Evolutionary conservation across 64 coral and sea anemone genomes (phyloP).

Genomic region (Pachyseris speciosa): DNA sequence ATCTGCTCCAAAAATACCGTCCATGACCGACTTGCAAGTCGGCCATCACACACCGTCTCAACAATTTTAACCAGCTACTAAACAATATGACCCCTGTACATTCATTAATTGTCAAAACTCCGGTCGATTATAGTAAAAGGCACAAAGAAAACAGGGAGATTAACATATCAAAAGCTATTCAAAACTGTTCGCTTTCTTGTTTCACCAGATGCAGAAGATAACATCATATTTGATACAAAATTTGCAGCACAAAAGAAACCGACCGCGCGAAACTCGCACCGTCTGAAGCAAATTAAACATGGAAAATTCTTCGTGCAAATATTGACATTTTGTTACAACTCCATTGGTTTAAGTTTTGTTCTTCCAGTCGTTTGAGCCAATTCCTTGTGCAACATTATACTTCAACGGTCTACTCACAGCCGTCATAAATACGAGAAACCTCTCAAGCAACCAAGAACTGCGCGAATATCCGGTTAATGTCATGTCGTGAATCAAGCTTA

Average conservation of each 20-base stretch:
- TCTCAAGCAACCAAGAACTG: background rate
- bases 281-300: background rate
- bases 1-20: slow-evolving; percentile 22
- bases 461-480: background rate
- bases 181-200: background rate
- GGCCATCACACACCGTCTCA: background rate
- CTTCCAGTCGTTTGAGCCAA: background rate
- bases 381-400: background rate
- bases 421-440: background rate
- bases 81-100: background rate
- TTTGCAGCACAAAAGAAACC: background rate
- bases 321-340: slow-evolving; percentile 28
- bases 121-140: background rate
- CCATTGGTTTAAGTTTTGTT: slow-evolving; percentile 4
- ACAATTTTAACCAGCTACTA: background rate
- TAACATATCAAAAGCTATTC: background rate
- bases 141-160: background rate
- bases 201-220: slow-evolving; percentile 10
- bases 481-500: background rate
- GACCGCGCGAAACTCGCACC: background rate
- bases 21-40: background rate
- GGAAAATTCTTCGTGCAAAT: slow-evolving; percentile 12
- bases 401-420: background rate
- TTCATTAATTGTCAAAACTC: background rate
- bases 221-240: slow-evolving; percentile 9